Evolutionary conservation across 2,797 vertebrate genomes (phyloP).

Genomic region (Sebastes melanostomus): DNA sequence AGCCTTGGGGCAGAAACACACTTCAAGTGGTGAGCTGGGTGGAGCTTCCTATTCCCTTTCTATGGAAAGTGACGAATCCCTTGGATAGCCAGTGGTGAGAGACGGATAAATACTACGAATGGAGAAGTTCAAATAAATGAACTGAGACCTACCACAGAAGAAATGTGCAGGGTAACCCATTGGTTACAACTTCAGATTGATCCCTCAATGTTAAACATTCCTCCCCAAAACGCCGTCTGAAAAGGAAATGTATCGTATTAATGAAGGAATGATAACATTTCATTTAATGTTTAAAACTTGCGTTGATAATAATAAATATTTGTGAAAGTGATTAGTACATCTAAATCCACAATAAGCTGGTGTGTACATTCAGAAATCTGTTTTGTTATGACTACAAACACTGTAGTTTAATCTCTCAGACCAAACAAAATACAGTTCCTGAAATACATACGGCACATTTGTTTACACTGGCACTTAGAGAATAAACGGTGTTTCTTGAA

Average conservation of each 20-base stretch:
- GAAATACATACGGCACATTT: constrained; percentile 3
- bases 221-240: background rate
- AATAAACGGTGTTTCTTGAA: constrained; percentile 15
- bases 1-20: background rate
- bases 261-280: background rate
- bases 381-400: constrained; percentile 1
- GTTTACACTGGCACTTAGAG: constrained; percentile 29
- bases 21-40: background rate
- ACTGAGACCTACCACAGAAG: background rate
- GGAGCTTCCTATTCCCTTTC: background rate
- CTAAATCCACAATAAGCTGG: background rate
- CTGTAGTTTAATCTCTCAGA: background rate
- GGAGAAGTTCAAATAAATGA: background rate
- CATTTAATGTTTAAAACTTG: background rate
- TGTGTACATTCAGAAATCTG: background rate
- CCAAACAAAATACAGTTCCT: constrained; percentile 18
- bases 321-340: background rate
- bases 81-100: background rate
- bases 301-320: background rate
- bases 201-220: background rate
- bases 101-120: background rate
- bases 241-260: background rate
- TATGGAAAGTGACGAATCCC: background rate
- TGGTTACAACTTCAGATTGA: background rate
- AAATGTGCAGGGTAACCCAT: background rate